phyloP scores from a whole-genome alignment of 2,797 vertebrate species.

The Prunella strophiata region DNA sequence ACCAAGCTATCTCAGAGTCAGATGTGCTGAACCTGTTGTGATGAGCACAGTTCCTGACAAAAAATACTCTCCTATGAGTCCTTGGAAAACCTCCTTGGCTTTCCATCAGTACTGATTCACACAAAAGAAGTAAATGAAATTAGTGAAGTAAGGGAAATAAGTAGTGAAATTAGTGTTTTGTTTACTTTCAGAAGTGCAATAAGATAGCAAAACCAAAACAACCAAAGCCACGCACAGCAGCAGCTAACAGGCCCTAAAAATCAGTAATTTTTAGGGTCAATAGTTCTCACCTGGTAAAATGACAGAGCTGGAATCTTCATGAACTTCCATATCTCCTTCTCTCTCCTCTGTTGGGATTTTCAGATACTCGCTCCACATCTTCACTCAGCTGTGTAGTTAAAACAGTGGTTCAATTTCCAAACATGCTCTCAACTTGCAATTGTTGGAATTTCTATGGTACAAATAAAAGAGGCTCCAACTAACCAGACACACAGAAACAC shows the following conservation, averaged over 20 bases:
- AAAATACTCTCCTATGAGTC: not conserved
- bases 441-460: slow-evolving; percentile 61
- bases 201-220: not conserved
- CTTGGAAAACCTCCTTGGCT: not conserved
- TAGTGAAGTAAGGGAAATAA: not conserved
- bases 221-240: not conserved
- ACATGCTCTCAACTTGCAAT: slow-evolving; percentile 49
- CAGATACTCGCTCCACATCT: slow-evolving; percentile 73
- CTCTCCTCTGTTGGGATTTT: slow-evolving; percentile 64
- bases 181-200: not conserved
- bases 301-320: slow-evolving; percentile 70
- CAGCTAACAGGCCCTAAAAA: not conserved
- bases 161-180: not conserved
- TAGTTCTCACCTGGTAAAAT: slow-evolving; percentile 79
- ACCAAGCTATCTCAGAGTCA: not conserved
- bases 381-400: slow-evolving; percentile 84
- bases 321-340: slow-evolving; percentile 63
- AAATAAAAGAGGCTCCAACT: slow-evolving; percentile 57
- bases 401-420: slow-evolving; percentile 67
- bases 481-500: slow-evolving; percentile 19
- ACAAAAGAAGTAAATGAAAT: not conserved
- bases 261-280: not conserved
- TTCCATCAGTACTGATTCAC: not conserved
- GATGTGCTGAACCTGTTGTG: not conserved
- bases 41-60: not conserved